These are phyloP conservation scores for Natator depressus DNA, from an alignment of 2,113 vertebrate species.

Conservation along the genomic window DNA sequence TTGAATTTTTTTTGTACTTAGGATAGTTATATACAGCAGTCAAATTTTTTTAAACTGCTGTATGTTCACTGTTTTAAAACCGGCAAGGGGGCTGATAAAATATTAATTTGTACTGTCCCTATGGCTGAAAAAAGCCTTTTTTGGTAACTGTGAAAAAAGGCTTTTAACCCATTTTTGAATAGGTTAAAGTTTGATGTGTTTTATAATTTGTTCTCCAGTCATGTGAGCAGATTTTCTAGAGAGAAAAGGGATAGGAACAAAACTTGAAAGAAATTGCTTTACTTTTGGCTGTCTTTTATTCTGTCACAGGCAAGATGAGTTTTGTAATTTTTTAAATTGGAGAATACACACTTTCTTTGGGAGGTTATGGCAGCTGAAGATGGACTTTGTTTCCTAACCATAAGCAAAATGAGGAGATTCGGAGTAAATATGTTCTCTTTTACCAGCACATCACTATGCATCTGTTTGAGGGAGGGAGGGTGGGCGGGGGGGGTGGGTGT, in stretches of 20 bases:
- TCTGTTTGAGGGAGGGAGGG: slow-evolving; percentile 73
- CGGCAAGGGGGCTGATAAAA: slow-evolving; percentile 78
- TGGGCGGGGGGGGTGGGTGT: not conserved
- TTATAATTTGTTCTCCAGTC: slow-evolving; percentile 84
- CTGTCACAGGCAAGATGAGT: slow-evolving; percentile 81
- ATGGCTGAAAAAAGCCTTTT: slow-evolving; percentile 73
- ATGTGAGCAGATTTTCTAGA: slow-evolving; percentile 85
- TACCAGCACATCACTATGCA: slow-evolving; percentile 89
- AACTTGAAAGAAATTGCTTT: slow-evolving; percentile 94
- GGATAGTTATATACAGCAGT: slow-evolving; percentile 84
- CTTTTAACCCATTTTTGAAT: slow-evolving; percentile 85
- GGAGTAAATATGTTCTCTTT: slow-evolving; percentile 78
- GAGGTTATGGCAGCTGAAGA: slow-evolving; percentile 84
- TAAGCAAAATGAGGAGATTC: slow-evolving; percentile 76
- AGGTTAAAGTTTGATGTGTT: slow-evolving; percentile 85
- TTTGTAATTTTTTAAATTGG: slow-evolving; percentile 82
- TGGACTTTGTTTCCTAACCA: slow-evolving; percentile 77
- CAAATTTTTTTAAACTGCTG: slow-evolving; percentile 82
- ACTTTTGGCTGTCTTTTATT: slow-evolving; percentile 86
- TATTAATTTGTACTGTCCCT: slow-evolving; percentile 80
- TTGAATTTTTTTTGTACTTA: slow-evolving; percentile 86
- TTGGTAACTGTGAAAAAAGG: slow-evolving; percentile 81
- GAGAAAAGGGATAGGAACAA: slow-evolving; percentile 83
- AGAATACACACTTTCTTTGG: slow-evolving; percentile 77
- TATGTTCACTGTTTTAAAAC: slow-evolving; percentile 84